Evolutionary conservation across 2,888 invertebrate genomes (phyloP), one percentile per base, ranked within the genome.

Genomic region (Tinea trinotella): DNA sequence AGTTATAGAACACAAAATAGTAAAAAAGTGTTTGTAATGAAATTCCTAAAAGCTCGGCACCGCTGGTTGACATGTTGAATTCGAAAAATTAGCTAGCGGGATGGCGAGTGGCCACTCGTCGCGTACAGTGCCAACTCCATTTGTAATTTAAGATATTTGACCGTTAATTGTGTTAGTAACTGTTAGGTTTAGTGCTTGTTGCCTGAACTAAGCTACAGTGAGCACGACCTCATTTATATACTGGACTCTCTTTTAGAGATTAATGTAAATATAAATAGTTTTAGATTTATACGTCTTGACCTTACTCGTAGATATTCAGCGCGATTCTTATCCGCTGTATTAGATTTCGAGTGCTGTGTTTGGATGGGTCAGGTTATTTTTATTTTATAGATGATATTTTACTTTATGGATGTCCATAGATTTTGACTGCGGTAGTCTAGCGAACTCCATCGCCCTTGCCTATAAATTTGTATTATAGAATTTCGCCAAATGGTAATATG

Each of bases 81-180:
- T 70, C 72, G 74, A 76, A 78, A 76, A 78, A 79, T 80, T 76
- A 76, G 71, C 66, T 72, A 65, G 74, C 69, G 69, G 73, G 65
- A 74, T 74, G 71, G 74, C 75, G 70, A 75, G 71, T 68, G 71
- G 70, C 71, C 74, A 73, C 70, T 70, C 68, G 74, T 75, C 73
- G 73, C 63, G 66, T 65, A 68, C 72, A 64, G 67, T 78, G 76
- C 76, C 78, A 76, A 76, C 78, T 77, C 71, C 73, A 74, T 78
- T 79, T 74, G 74, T 77, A 76, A 79, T 77, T 76, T 79, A 77
- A 79, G 74, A 77, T 76, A 78, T 79, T 78, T 76, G 71, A 76
- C 73, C 72, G 72, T 74, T 79, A 74, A 78, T 75, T 78, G 71
- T 79, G 70, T 77, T 81, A 77, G 79, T 74, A 71, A 75, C 70